Percentiles rank a stretch among this genome's conserved stretches.
phyloP scores from a whole-genome alignment of 2,113 vertebrate species.

The Cephalopholis sonnerati region DNA sequence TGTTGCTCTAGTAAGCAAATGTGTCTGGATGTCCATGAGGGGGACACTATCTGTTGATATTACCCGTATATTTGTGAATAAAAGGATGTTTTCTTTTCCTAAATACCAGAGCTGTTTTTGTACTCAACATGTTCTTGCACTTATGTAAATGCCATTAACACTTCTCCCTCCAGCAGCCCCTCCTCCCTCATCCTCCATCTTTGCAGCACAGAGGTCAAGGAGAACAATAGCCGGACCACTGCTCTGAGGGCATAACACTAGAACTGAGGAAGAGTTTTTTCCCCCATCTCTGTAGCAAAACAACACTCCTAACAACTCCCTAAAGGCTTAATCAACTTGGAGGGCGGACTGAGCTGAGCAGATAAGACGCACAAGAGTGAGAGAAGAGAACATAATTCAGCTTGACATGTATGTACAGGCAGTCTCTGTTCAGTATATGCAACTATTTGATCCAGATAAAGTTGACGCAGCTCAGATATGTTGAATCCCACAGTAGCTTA shows the following conservation, averaged over 20 bases:
- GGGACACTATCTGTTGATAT: neutral
- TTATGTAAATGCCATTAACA: constrained; percentile 61
- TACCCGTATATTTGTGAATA: neutral
- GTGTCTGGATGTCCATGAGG: neutral
- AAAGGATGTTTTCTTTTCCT: neutral
- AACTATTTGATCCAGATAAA: constrained; percentile 2
- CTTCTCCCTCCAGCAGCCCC: constrained; percentile 36
- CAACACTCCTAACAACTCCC: constrained; percentile 32
- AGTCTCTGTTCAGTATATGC: constrained; percentile 9
- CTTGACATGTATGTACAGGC: constrained; percentile 6
- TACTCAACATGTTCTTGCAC: constrained; percentile 17
- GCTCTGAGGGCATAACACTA: constrained; percentile 38
- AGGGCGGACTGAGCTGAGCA: constrained; percentile 17
- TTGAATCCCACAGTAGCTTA: neutral
- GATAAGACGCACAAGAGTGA: constrained; percentile 25
- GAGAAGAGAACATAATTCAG: constrained; percentile 10
- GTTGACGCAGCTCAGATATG: neutral
- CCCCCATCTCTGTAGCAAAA: constrained; percentile 25
- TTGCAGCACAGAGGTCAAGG: constrained; percentile 54
- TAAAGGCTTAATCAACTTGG: constrained; percentile 38
- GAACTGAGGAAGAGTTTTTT: neutral
- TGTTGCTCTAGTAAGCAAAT: neutral
- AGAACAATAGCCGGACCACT: constrained; percentile 56
- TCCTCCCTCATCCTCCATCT: constrained; percentile 23
- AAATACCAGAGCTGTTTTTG: neutral